Percentiles rank a stretch among this genome's conserved stretches.
phyloP scores from a whole-genome alignment of 2,797 vertebrate species.

The Salmo trutta region DNA sequence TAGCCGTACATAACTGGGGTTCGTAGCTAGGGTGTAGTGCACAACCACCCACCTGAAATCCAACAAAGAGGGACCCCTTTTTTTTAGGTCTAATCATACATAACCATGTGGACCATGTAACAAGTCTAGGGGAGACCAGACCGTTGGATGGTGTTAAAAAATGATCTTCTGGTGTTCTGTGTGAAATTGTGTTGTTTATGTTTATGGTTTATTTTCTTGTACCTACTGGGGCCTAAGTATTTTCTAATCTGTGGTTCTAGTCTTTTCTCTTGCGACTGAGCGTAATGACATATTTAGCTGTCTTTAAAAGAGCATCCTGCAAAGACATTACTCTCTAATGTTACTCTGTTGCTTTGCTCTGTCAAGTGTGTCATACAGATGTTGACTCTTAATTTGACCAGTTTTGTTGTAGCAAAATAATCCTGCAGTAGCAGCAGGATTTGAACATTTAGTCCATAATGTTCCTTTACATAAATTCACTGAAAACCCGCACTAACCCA shows the following conservation, averaged over 20 bases:
- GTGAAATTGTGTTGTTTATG: background rate
- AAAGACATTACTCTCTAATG: background rate
- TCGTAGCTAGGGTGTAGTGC: slow-evolving; percentile 25
- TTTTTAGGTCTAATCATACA: too few species aligned
- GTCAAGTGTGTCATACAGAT: background rate
- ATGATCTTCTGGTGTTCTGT: background rate
- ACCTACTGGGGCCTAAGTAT: background rate
- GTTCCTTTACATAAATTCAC: too few species aligned
- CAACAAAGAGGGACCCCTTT: slow-evolving; percentile 3
- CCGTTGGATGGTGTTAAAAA: background rate
- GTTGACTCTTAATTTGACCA: too few species aligned
- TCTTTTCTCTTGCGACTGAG: background rate
- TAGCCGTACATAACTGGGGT: slow-evolving; percentile 32
- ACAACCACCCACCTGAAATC: slow-evolving; percentile 35
- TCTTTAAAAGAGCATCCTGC: background rate
- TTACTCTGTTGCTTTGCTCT: background rate
- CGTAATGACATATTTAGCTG: background rate
- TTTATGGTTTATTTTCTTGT: too few species aligned
- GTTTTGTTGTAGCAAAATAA: too few species aligned
- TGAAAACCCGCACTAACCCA: too few species aligned
- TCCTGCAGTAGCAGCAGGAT: too few species aligned
- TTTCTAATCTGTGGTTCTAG: background rate
- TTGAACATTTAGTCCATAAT: too few species aligned
- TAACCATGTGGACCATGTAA: background rate
- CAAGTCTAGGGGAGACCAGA: background rate